phyloP scores from a whole-genome alignment of 1,140 invertebrate genomes.

The Drosophila tropicalis region DNA sequence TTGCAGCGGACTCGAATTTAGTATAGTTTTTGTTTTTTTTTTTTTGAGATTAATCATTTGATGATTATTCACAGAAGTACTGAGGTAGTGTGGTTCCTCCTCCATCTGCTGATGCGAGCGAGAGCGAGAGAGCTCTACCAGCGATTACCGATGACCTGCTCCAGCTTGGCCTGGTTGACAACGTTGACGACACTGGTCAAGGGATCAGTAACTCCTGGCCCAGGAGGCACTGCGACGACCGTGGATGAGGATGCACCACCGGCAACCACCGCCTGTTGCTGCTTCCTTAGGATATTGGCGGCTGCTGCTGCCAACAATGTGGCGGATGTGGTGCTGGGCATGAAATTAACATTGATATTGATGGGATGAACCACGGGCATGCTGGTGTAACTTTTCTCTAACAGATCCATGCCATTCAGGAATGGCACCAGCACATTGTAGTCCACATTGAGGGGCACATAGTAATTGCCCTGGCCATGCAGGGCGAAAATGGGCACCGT shows the following conservation, averaged over 20 bases:
- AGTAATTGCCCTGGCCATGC: conserved; percentile 94
- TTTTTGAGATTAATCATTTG: conserved; percentile 68
- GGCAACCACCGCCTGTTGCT: conserved; percentile 34
- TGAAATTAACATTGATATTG: conserved; percentile 94
- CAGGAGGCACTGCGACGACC: conserved; percentile 86
- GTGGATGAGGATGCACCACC: conserved; percentile 18
- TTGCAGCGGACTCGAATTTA: conserved; percentile 31
- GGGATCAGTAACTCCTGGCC: conserved; percentile 19
- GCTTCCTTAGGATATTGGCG: conserved; percentile 68
- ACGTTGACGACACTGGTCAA: conserved; percentile 33
- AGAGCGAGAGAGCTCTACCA: conserved; percentile 50
- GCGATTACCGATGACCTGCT: conserved; percentile 70
- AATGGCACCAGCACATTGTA: conserved; percentile 89
- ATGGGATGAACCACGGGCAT: conserved; percentile 91
- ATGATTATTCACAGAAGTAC: conserved; percentile 81
- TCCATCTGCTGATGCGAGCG: conserved; percentile 47
- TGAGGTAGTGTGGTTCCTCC: conserved; percentile 82
- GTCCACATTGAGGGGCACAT: conserved; percentile 95
- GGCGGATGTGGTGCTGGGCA: conserved; percentile 59
- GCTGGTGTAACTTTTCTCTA: conserved; percentile 84
- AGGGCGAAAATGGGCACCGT: conserved; percentile 91
- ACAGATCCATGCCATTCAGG: conserved; percentile 86
- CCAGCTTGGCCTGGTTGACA: conserved; percentile 69
- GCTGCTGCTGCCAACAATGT: conserved; percentile 69
- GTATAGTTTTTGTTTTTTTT: conserved; percentile 37